Conservation (phyloP, 2,113 vertebrate genomes). For the Spea bombifrons region DNA sequence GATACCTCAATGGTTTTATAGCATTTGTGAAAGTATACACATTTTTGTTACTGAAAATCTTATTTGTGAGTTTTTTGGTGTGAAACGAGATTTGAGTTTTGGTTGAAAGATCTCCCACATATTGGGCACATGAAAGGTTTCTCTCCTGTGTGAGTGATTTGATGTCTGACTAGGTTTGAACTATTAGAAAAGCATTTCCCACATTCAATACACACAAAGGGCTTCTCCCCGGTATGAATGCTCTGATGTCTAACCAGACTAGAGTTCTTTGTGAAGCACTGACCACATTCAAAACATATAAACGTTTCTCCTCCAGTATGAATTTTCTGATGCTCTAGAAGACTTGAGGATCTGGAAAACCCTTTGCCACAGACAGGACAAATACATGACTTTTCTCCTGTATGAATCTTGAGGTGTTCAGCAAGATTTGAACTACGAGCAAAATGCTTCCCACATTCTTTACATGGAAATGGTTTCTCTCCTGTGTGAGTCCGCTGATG, state of each 20-base stretch:
- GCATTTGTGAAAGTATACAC: too few species aligned
- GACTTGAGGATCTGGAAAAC: slow-evolving; percentile 44
- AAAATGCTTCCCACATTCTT: slow-evolving; percentile 51
- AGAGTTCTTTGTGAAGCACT: slow-evolving; percentile 46
- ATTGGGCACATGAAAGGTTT: slow-evolving; percentile 32
- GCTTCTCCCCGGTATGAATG: slow-evolving; percentile 42
- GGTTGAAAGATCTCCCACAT: slow-evolving; percentile 48
- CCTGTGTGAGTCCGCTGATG: slow-evolving; percentile 51
- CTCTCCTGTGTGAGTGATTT: slow-evolving; percentile 32
- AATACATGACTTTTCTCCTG: slow-evolving; percentile 40
- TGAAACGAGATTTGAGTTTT: slow-evolving; percentile 37
- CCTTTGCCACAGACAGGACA: slow-evolving; percentile 45
- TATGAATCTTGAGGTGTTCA: slow-evolving; percentile 48
- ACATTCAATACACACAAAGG: slow-evolving; percentile 44
- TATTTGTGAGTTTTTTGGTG: slow-evolving; percentile 47
- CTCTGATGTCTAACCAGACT: slow-evolving; percentile 40
- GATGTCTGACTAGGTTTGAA: slow-evolving; percentile 42
- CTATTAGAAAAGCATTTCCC: slow-evolving; percentile 42
- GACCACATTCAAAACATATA: slow-evolving; percentile 45
- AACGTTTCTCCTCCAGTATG: slow-evolving; percentile 45
- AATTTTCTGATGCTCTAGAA: slow-evolving; percentile 48
- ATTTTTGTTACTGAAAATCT: too few species aligned
- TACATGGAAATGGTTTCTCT: slow-evolving; percentile 50
- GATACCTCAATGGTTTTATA: too few species aligned
- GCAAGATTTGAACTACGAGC: slow-evolving; percentile 47